Evolutionary conservation across 2,797 vertebrate genomes (phyloP).

Genomic region (Carcharodon carcharias): DNA sequence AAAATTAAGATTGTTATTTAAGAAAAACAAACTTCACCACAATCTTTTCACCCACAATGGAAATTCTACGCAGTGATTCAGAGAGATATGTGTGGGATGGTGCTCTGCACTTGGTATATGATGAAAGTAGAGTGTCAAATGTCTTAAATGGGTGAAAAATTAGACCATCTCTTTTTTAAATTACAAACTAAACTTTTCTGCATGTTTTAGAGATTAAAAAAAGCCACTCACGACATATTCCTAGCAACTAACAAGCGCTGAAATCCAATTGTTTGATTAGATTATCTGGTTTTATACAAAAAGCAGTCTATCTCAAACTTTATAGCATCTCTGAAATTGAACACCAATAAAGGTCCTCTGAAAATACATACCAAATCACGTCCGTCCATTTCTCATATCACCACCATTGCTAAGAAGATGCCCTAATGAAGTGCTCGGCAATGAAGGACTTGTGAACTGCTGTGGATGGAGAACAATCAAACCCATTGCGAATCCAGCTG

Average conservation of each 20-base stretch:
- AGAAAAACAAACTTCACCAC: slow-evolving; percentile 16
- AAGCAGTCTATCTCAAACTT: background rate
- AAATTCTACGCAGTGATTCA: slow-evolving; percentile 12
- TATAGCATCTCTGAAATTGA: background rate
- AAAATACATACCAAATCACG: background rate
- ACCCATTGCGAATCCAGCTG: background rate
- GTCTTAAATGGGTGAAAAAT: background rate
- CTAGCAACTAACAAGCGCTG: background rate
- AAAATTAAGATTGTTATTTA: slow-evolving; percentile 17
- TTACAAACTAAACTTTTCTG: background rate
- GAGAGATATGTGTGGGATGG: background rate
- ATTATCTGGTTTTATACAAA: background rate
- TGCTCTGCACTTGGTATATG: background rate
- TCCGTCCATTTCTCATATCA: background rate
- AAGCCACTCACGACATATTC: background rate
- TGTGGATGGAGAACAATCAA: background rate
- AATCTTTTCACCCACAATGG: slow-evolving; percentile 23
- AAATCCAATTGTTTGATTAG: background rate
- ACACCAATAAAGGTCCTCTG: background rate
- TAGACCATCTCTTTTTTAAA: background rate
- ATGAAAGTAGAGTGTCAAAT: background rate
- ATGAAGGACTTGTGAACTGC: background rate
- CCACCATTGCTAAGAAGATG: background rate
- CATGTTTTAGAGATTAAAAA: background rate
- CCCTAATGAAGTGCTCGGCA: background rate